A percentile compares a stretch with the other conserved stretches of the same genome.
These are phyloP conservation scores for Octonoba sinensis DNA, from an alignment of 2,888 invertebrate species.

Conservation along the genomic window DNA sequence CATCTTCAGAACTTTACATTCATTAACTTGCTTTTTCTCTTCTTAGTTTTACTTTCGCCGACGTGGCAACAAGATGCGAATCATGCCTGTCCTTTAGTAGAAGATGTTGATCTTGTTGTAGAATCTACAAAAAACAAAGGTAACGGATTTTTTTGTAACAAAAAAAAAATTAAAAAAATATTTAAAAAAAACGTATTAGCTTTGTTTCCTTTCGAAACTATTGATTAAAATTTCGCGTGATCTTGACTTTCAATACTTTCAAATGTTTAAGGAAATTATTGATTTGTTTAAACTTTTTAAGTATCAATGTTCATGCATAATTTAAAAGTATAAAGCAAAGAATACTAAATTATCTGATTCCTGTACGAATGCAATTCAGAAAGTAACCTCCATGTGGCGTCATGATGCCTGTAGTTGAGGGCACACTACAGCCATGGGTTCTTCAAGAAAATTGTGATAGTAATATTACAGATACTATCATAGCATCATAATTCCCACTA, in stretches of 20 bases:
- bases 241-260: neutral
- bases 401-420: too few species aligned
- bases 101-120: constrained; percentile 66
- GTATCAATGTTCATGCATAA: too few species aligned
- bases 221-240: neutral
- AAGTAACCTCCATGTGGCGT: too few species aligned
- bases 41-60: constrained; percentile 56
- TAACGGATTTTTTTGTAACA: constrained; percentile 2
- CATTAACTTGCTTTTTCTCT: neutral
- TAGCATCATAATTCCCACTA: too few species aligned
- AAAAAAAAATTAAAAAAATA: neutral
- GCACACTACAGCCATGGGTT: too few species aligned
- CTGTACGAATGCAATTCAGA: too few species aligned
- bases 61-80: constrained; percentile 66
- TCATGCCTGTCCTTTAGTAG: constrained; percentile 67
- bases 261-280: too few species aligned
- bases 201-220: neutral
- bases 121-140: constrained; percentile 60
- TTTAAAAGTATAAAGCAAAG: too few species aligned
- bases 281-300: too few species aligned
- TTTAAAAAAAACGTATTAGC: neutral
- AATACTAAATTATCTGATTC: too few species aligned
- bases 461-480: too few species aligned
- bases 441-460: too few species aligned
- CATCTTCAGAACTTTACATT: neutral